Evolutionary conservation across 2,888 invertebrate genomes (phyloP).

Genomic region (Selenia dentaria): DNA sequence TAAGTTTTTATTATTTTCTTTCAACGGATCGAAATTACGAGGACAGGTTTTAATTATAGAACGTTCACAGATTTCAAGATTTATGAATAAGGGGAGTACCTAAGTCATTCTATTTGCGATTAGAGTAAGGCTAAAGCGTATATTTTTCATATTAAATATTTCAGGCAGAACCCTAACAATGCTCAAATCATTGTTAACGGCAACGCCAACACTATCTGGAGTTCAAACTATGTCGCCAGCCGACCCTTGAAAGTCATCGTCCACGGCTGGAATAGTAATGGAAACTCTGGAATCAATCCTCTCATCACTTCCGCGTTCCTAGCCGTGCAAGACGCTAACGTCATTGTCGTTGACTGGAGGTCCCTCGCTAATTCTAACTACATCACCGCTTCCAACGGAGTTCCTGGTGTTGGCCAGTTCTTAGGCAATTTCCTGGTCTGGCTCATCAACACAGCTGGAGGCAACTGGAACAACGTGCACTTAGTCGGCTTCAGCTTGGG

Average conservation of each 20-base stretch:
- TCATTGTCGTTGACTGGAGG: constrained; percentile 66
- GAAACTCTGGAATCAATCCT: constrained; percentile 52
- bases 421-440: constrained; percentile 62
- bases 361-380: constrained; percentile 47
- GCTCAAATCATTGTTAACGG: constrained; percentile 49
- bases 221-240: constrained; percentile 49
- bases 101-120: too few species aligned
- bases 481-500: constrained; percentile 72
- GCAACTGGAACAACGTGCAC: constrained; percentile 64
- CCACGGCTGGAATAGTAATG: constrained; percentile 65
- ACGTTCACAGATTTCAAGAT: too few species aligned
- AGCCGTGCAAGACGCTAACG: constrained; percentile 52
- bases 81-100: too few species aligned
- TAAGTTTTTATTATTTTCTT: too few species aligned
- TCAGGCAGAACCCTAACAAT: constrained; percentile 49
- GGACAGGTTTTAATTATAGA: too few species aligned
- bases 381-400: constrained; percentile 45
- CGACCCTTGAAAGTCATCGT: constrained; percentile 56
- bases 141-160: constrained; percentile 23
- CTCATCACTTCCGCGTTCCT: constrained; percentile 56
- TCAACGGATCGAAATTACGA: too few species aligned
- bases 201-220: constrained; percentile 46
- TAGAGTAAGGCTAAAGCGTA: too few species aligned
- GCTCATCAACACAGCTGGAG: constrained; percentile 58
- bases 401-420: constrained; percentile 54